Base-by-base conservation (phyloP, 2,113 vertebrate species). In the Nanorana parkeri region DNA sequence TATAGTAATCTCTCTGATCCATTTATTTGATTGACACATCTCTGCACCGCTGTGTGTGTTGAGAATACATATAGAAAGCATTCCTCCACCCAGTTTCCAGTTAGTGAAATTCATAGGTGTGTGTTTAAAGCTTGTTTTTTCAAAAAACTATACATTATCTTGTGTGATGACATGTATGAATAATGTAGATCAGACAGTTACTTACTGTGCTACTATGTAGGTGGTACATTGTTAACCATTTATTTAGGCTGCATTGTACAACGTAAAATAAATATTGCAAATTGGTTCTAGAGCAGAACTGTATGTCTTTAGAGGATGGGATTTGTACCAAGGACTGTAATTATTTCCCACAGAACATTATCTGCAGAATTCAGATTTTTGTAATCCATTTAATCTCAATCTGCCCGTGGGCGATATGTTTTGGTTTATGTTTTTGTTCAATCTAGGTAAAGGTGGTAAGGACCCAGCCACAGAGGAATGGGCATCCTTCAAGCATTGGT, bases 181-280 rank as follows among this genome's bases (percentile, higher is more conserved):
- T 20, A 56, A 36, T 26, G 63, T 66, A 32, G 63, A 17, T 77
- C 41, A 78, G 64, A 19, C 16, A 10, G 52, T 63, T 15, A 21
- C 60, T 56, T 52, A 73, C 69, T 28, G 52, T n/a, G 52, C 47
- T 56, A 26, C 17, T 28, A 54, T 17, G 69, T 73, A 54, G 69
- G 69, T 17, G 52, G 26, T 17, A 4, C 17, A 17, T 65, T 67
- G 17, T 68, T 56, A 68, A 68, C 65, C 52, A 13, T 56, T 24
- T 24, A 17, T 72, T 19, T 55, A 17, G 6, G 26, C 51, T 32
- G 51, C 68, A 32, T 66, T 28, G 17, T 36, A 60, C 54, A 7
- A 7, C 20, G 32, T 20, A 74, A 19, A 58, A 32, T 74, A 24
- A 23, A 32, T n/a, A 17, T 60, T 3, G 17, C 0, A 23, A 60